phyloP scores from a whole-genome alignment of 2,113 vertebrate species.

The Pseudois nayaur region DNA sequence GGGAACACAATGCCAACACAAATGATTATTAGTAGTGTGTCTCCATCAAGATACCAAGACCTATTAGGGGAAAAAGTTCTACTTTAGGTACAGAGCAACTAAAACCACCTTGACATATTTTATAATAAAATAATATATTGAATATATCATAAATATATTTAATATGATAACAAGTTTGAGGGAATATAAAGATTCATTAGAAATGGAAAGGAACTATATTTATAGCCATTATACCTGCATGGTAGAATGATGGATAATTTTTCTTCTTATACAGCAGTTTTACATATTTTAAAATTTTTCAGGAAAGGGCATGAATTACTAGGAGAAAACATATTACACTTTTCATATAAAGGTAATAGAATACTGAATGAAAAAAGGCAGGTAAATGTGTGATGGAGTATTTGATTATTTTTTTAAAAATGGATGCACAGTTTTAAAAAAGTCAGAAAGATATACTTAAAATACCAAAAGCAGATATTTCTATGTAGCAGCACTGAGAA shows the following conservation, averaged over 20 bases:
- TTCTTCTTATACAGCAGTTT: conserved; percentile 1
- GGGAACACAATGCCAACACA: conserved; percentile 89
- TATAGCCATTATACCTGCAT: background rate
- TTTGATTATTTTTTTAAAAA: background rate
- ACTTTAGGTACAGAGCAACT: background rate
- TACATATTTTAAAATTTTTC: conserved; percentile 23
- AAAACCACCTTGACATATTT: background rate
- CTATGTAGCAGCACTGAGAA: conserved; percentile 2
- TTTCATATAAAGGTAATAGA: conserved; percentile 15
- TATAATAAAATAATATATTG: background rate
- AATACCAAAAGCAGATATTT: background rate
- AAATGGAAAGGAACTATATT: background rate
- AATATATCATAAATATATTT: background rate
- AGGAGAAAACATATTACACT: background rate
- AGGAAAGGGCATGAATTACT: background rate
- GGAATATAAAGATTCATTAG: conserved; percentile 8
- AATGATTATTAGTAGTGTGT: conserved; percentile 86
- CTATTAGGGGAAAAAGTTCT: conserved; percentile 69
- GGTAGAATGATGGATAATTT: background rate
- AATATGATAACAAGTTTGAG: background rate
- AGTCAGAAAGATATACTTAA: conserved; percentile 7
- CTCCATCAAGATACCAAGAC: conserved; percentile 92
- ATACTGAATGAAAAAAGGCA: background rate
- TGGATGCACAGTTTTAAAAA: background rate
- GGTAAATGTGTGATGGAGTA: background rate